Evolutionary conservation across 2,888 invertebrate species (phyloP).

Genomic region (Axea sp.): DNA sequence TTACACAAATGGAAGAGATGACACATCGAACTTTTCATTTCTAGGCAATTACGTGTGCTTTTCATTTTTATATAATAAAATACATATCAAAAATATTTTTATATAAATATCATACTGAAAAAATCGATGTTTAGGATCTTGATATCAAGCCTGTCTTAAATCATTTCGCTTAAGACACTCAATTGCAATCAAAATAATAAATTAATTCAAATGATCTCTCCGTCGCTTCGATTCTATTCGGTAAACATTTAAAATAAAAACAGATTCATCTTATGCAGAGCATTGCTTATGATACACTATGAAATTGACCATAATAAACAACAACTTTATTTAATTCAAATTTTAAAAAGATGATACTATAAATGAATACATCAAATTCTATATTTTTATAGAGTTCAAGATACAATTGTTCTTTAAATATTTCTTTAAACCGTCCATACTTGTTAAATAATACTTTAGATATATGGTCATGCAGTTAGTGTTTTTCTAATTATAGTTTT

Average conservation of each 20-base stretch:
- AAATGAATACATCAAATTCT: too few species aligned
- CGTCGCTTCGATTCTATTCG: conserved; percentile 2
- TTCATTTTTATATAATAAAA: conserved; percentile 46
- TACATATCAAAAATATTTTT: conserved; percentile 58
- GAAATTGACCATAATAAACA: conserved; percentile 1
- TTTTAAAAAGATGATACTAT: too few species aligned
- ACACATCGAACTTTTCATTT: conserved; percentile 54
- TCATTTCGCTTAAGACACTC: conserved; percentile 9
- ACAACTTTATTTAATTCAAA: too few species aligned
- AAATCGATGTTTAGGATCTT: conserved; percentile 50
- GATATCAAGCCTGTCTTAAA: conserved; percentile 35
- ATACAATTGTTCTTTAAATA: too few species aligned
- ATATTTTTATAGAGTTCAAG: too few species aligned
- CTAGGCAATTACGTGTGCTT: conserved; percentile 50
- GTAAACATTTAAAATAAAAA: conserved; percentile 21
- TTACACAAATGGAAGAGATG: conserved; percentile 45
- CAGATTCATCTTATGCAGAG: conserved; percentile 5
- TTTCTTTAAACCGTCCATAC: too few species aligned
- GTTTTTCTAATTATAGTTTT: too few species aligned
- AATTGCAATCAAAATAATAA: conserved; percentile 27
- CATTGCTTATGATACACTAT: not conserved
- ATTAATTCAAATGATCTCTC: conserved; percentile 29
- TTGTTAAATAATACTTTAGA: too few species aligned
- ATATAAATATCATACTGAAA: conserved; percentile 51
- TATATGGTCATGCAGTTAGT: too few species aligned